phyloP scores from a whole-genome alignment of 2,113 vertebrate species.

The Lamprotornis superbus region DNA sequence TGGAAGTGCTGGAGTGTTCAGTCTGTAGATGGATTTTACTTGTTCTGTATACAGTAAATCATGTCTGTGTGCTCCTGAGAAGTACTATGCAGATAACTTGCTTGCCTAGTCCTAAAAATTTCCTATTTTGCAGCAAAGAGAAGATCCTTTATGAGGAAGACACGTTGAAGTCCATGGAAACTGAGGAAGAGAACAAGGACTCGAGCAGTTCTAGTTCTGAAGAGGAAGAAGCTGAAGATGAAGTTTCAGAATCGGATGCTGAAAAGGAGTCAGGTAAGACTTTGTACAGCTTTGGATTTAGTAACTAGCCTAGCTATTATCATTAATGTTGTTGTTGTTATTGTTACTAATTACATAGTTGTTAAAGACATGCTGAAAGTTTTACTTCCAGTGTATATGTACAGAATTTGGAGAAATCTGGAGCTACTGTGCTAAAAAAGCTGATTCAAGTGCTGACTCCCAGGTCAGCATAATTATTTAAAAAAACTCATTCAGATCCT shows the following conservation, averaged over 20 bases:
- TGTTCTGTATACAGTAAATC: not conserved
- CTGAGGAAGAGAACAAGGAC: slow-evolving; percentile 75
- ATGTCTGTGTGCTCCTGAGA: not conserved
- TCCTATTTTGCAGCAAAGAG: slow-evolving; percentile 72
- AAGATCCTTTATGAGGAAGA: slow-evolving; percentile 78
- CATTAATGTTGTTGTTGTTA: not conserved
- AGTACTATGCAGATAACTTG: not conserved
- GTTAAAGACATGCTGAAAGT: not conserved
- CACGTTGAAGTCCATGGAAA: slow-evolving; percentile 61
- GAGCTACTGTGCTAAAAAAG: not conserved
- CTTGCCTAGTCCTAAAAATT: not conserved
- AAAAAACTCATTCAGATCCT: not conserved
- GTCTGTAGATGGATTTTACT: not conserved
- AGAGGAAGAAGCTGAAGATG: slow-evolving; percentile 77
- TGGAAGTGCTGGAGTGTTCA: not conserved
- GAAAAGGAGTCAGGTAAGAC: slow-evolving; percentile 76
- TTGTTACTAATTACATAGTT: not conserved
- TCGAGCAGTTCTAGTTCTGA: slow-evolving; percentile 79
- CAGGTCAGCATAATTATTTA: not conserved
- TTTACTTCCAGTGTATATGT: not conserved
- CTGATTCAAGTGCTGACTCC: not conserved
- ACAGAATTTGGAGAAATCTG: not conserved
- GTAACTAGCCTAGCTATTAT: not conserved
- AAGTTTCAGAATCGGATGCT: slow-evolving; percentile 77
- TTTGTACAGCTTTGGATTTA: not conserved